These are phyloP conservation scores for Cataglyphis altisquamis DNA, from an alignment of 2,888 invertebrate genomes.

Conservation along the genomic window DNA sequence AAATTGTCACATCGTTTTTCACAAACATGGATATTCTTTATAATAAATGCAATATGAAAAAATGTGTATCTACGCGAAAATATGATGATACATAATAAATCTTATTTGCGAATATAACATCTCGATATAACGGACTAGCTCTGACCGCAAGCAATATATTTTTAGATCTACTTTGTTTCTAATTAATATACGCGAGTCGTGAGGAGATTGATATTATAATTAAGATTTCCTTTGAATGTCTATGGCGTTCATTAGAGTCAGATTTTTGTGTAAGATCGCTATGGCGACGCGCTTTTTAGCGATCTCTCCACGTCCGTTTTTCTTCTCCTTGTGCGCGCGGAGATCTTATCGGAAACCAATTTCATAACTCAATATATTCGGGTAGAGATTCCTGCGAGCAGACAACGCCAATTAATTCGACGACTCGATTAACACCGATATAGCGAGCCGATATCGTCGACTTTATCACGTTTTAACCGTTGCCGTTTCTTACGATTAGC, in stretches of 20 bases:
- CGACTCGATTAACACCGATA: conserved; percentile 57
- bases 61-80: neutral
- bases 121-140: neutral
- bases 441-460: conserved; percentile 33
- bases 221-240: conserved; percentile 26
- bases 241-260: conserved; percentile 14
- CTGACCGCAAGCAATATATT: neutral
- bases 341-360: conserved; percentile 55
- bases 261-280: conserved; percentile 29
- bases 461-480: conserved; percentile 49
- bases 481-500: conserved; percentile 27
- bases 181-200: neutral
- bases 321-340: conserved; percentile 6
- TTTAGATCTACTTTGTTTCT: conserved; percentile 18
- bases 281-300: conserved; percentile 39
- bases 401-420: conserved; percentile 56
- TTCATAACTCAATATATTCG: conserved; percentile 59
- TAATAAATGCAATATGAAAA: neutral
- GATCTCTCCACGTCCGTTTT: conserved; percentile 18
- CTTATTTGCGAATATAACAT: neutral
- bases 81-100: neutral
- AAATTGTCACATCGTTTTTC: conserved; percentile 4
- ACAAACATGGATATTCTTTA: neutral
- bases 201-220: conserved; percentile 23
- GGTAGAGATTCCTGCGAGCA: conserved; percentile 43